phyloP scores from a whole-genome alignment of 2,797 vertebrate genomes.

The Falco concolor region DNA sequence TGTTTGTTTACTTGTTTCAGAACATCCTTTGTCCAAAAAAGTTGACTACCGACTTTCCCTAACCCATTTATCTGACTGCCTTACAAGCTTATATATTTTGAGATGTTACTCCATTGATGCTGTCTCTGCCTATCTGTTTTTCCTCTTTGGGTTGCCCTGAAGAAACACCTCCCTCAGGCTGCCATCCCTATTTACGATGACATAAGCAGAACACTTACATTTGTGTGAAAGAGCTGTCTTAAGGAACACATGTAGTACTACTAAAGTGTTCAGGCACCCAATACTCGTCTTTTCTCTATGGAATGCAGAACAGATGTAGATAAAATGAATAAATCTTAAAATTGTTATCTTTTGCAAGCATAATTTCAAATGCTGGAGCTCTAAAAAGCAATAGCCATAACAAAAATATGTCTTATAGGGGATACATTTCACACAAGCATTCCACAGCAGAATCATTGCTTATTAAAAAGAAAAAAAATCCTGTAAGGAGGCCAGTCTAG shows the following conservation, averaged over 20 bases:
- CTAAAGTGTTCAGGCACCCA: background rate
- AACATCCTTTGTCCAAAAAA: background rate
- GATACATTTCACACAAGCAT: background rate
- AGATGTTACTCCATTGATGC: constrained; percentile 4
- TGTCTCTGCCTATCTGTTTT: constrained; percentile 62
- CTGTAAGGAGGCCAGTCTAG: background rate
- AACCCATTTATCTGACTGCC: background rate
- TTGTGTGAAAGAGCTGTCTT: background rate
- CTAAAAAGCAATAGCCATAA: background rate
- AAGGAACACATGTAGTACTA: background rate
- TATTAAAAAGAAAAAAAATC: background rate
- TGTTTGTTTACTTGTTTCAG: constrained; percentile 6
- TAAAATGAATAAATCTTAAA: background rate
- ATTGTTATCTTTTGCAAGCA: background rate
- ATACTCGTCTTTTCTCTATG: background rate
- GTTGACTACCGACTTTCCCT: background rate
- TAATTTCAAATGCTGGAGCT: background rate
- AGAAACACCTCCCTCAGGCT: constrained; percentile 28
- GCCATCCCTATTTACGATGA: background rate
- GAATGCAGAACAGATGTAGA: constrained; percentile 5
- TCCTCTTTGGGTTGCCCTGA: constrained; percentile 45
- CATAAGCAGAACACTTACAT: background rate
- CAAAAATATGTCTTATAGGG: background rate
- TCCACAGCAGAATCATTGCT: background rate
- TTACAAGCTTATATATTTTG: background rate